Evolutionary conservation across 2,797 vertebrate genomes (phyloP).

Genomic region (Gadopsis marmoratus): DNA sequence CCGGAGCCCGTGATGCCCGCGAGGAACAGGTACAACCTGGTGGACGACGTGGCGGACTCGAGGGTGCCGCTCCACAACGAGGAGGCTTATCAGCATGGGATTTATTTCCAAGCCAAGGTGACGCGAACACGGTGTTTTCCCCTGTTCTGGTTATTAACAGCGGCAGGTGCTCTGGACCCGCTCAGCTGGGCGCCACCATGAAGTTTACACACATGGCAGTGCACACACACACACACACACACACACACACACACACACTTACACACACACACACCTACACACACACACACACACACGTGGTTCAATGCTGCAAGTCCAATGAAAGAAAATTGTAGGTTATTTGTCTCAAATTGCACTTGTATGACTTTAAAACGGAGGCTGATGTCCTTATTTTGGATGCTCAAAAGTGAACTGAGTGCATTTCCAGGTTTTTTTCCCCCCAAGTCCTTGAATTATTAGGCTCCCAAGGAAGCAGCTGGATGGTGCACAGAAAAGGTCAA

Average conservation of each 20-base stretch:
- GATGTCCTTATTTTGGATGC: not conserved
- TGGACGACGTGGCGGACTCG: slow-evolving; percentile 92
- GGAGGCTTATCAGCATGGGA: slow-evolving; percentile 93
- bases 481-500: slow-evolving; percentile 18
- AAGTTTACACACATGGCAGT: slow-evolving; percentile 64
- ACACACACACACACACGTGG: not conserved
- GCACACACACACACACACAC: too few species aligned
- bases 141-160: too few species aligned
- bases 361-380: not conserved
- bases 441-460: slow-evolving; percentile 48
- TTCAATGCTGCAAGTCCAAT: not conserved
- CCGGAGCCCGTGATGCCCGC: slow-evolving; percentile 81
- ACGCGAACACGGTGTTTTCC: slow-evolving; percentile 32
- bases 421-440: slow-evolving; percentile 25
- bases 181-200: slow-evolving; percentile 4
- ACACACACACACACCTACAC: too few species aligned
- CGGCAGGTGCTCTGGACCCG: slow-evolving; percentile 57
- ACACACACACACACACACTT: too few species aligned
- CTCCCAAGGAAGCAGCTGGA: slow-evolving; percentile 13
- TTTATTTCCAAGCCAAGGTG: slow-evolving; percentile 95
- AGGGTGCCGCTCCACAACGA: slow-evolving; percentile 92
- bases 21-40: slow-evolving; percentile 94
- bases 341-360: not conserved
- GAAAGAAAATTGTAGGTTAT: not conserved
- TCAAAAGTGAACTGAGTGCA: slow-evolving; percentile 24